phyloP scores from a whole-genome alignment of 2,797 vertebrate genomes.

The Propithecus deckenii region DNA sequence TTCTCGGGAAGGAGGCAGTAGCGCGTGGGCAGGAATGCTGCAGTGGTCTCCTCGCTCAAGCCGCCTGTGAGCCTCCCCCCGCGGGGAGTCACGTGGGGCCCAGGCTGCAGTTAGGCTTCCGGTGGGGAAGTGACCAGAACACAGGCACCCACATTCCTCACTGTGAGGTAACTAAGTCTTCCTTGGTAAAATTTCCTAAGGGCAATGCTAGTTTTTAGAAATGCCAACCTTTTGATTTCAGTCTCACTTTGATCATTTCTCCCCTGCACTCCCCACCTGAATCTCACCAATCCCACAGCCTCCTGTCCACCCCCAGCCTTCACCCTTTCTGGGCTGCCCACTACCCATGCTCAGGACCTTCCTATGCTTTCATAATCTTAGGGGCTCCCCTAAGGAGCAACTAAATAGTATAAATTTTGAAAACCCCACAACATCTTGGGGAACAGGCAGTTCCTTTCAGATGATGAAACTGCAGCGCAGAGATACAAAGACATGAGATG shows the following conservation, averaged over 20 bases:
- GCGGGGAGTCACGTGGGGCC: neutral
- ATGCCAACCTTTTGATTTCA: constrained; percentile 28
- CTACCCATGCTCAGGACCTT: neutral
- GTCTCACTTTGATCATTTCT: neutral
- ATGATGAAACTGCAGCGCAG: neutral
- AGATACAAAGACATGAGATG: neutral
- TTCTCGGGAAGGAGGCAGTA: neutral
- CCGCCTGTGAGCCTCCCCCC: neutral
- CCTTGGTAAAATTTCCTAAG: neutral
- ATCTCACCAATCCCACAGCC: neutral
- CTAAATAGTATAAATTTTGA: neutral
- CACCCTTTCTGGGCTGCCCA: neutral
- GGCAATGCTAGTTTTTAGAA: constrained; percentile 29
- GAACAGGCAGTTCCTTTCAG: neutral
- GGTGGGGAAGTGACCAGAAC: neutral
- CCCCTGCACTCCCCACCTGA: neutral
- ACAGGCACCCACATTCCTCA: neutral
- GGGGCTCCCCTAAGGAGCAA: neutral
- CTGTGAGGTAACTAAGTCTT: neutral
- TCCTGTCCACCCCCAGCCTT: neutral
- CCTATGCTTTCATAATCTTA: neutral
- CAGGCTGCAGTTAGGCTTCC: neutral
- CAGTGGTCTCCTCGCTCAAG: neutral
- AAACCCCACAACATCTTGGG: neutral
- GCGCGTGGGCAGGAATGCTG: neutral